These are phyloP conservation scores for Nephrotoma appendiculata DNA, from an alignment of 2,888 invertebrate species.

Conservation along the genomic window DNA sequence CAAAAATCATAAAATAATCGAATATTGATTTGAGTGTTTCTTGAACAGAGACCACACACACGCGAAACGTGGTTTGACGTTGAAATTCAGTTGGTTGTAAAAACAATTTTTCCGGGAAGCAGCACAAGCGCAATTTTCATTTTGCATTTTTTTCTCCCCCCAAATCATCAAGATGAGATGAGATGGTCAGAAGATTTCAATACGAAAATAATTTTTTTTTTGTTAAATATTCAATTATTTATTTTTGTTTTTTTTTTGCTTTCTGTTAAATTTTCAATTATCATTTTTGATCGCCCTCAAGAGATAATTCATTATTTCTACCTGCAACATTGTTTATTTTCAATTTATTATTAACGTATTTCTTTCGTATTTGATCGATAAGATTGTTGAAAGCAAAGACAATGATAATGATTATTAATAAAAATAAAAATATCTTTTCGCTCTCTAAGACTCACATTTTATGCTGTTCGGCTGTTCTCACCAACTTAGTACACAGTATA, in stretches of 20 bases:
- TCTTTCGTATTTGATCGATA: background rate
- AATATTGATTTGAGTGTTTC: conserved; percentile 1
- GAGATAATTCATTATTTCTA: background rate
- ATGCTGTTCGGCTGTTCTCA: too few species aligned
- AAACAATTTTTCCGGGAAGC: background rate
- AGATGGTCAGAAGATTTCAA: background rate
- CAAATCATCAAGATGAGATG: background rate
- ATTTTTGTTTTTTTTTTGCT: background rate
- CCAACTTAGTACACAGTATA: too few species aligned
- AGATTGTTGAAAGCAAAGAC: background rate
- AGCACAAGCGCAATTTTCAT: background rate
- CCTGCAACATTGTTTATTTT: background rate
- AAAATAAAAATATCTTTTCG: background rate
- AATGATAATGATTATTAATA: background rate
- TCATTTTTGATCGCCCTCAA: background rate
- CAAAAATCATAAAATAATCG: background rate
- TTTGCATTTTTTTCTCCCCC: background rate
- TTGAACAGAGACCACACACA: background rate
- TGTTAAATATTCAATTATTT: background rate
- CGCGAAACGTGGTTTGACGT: background rate
- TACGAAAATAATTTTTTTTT: background rate
- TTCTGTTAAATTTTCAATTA: background rate
- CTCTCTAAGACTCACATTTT: too few species aligned
- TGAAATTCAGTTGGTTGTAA: background rate
- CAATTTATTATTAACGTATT: background rate